A percentile compares a stretch with the other conserved stretches of the same genome.
Evolutionary conservation across 92 coral and sea anemone species (phyloP).

Genomic region (Actinernus sp.): DNA sequence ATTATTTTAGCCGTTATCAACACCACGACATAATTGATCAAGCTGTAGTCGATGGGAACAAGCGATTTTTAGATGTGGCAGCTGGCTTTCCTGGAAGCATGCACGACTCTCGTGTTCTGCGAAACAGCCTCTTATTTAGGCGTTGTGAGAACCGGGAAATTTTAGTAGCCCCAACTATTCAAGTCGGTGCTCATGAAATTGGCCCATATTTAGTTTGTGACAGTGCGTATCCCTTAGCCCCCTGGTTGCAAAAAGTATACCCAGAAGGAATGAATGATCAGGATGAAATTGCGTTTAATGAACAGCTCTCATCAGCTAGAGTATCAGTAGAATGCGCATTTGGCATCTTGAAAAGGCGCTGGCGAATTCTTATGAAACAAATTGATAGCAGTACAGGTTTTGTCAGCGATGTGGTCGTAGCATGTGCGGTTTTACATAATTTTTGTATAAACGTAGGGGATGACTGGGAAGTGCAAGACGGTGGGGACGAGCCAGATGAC

Average conservation of each 20-base stretch:
- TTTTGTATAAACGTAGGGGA: constrained; percentile 55
- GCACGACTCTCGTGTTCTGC: constrained; percentile 49
- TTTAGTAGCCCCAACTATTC: constrained; percentile 24
- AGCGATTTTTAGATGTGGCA: constrained; percentile 11
- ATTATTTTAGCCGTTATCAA: constrained; percentile 29
- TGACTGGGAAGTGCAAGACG: constrained; percentile 64
- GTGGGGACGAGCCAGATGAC: constrained; percentile 6
- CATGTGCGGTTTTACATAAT: constrained; percentile 67
- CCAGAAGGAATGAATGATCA: constrained; percentile 44
- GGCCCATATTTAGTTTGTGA: constrained; percentile 55
- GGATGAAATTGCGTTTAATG: constrained; percentile 27
- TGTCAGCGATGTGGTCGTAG: constrained; percentile 26
- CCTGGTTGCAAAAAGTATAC: constrained; percentile 59
- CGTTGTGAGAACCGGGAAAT: constrained; percentile 26
- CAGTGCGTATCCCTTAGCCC: constrained; percentile 56
- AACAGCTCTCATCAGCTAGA: constrained; percentile 29
- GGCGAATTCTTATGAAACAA: constrained; percentile 13
- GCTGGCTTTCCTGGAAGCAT: constrained; percentile 35
- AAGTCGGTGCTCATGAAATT: constrained; percentile 12
- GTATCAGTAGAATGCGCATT: constrained; percentile 35
- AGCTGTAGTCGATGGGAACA: constrained; percentile 6
- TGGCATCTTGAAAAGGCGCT: constrained; percentile 22
- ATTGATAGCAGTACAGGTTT: constrained; percentile 23
- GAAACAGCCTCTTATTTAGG: constrained; percentile 35
- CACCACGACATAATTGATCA: constrained; percentile 8